Percentiles rank a stretch among this genome's conserved stretches.
These are phyloP conservation scores for Aurelia aurita complex sp. Pacific DNA, from an alignment of 30 jellyfish, hydroid and myxozoan species.

Conservation along the genomic window DNA sequence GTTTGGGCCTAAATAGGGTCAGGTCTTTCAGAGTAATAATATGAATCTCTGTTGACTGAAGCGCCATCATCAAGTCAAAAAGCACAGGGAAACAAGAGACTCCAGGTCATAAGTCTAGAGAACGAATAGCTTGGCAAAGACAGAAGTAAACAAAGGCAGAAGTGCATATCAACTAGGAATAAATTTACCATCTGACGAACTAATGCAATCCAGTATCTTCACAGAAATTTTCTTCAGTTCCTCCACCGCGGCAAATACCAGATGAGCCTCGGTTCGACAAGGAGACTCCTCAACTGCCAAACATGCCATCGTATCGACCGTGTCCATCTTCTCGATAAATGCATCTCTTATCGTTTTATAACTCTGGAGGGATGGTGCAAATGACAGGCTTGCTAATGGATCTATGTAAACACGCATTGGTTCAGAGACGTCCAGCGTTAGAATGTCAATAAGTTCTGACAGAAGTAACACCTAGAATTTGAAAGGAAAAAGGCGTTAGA, in stretches of 20 bases:
- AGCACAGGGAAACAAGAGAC: too few relatives aligned
- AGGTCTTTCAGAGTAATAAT: too few relatives aligned
- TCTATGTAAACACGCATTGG: slow-evolving; percentile 60
- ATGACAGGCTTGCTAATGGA: slow-evolving; percentile 59
- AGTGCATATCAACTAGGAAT: too few relatives aligned
- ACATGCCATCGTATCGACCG: slow-evolving; percentile 59
- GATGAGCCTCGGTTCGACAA: slow-evolving; percentile 40
- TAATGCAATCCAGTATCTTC: slow-evolving; percentile 2
- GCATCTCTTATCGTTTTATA: slow-evolving; percentile 34
- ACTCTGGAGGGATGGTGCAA: slow-evolving; percentile 51
- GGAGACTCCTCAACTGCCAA: slow-evolving; percentile 60
- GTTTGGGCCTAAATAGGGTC: too few relatives aligned
- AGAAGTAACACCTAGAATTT: slow-evolving; percentile 11
- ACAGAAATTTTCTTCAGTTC: slow-evolving; percentile 34
- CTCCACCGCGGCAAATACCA: slow-evolving; percentile 46
- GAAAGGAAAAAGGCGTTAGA: too few relatives aligned
- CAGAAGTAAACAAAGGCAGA: too few relatives aligned
- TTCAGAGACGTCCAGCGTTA: slow-evolving; percentile 40
- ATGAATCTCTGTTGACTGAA: too few relatives aligned
- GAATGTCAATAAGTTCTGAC: slow-evolving; percentile 39
- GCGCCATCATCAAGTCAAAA: too few relatives aligned
- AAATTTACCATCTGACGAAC: neutral
- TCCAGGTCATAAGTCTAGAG: too few relatives aligned
- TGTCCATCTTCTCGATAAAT: slow-evolving; percentile 40
- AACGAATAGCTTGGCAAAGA: too few relatives aligned